A percentile compares a stretch with the other conserved stretches of the same genome.
Evolutionary conservation across 2,113 vertebrate genomes (phyloP).

Genomic region (Candoia aspera): DNA sequence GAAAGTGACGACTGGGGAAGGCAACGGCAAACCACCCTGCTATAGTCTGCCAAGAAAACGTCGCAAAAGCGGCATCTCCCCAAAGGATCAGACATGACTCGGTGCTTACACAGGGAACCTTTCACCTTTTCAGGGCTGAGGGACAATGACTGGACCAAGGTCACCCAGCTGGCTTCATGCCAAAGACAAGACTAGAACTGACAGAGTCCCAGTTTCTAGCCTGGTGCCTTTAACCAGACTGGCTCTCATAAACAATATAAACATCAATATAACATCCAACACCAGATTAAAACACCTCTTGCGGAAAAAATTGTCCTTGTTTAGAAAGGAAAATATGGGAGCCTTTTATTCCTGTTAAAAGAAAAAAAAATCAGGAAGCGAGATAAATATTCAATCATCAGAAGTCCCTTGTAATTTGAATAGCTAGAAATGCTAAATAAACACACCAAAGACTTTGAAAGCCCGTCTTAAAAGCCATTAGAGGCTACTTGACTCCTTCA

Average conservation of each 20-base stretch:
- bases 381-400: conserved; percentile 11
- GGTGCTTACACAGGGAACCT: no score
- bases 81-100: no score
- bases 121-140: no score
- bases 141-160: not conserved
- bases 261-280: not conserved
- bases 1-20: no score
- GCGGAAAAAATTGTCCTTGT: not conserved
- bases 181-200: not conserved
- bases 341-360: conserved; percentile 15
- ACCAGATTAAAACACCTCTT: not conserved
- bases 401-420: conserved; percentile 18
- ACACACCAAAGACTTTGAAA: conserved; percentile 1
- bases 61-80: no score
- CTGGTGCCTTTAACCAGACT: not conserved
- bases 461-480: not conserved
- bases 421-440: conserved; percentile 27
- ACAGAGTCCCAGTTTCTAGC: not conserved
- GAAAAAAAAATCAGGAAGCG: conserved; percentile 12
- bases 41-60: no score
- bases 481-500: not conserved
- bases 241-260: not conserved
- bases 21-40: no score
- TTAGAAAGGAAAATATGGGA: conserved; percentile 6
- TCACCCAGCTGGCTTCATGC: not conserved